Conservation (phyloP, 2,888 invertebrate species). For the Melangyna quadrimaculata region DNA sequence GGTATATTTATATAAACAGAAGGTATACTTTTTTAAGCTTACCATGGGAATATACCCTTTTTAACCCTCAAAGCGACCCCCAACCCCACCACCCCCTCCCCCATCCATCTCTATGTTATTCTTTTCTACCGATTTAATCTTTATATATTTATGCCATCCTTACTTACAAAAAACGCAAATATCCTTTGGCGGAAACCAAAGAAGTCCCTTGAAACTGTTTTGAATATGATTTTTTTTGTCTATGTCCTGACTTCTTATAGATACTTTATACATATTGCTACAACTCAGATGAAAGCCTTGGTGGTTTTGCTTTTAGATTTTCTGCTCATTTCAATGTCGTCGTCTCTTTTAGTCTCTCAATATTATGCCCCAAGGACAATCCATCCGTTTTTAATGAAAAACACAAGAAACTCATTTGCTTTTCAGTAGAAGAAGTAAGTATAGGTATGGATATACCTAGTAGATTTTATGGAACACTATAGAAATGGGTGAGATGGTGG, state of each 20-base stretch:
- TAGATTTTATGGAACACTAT: slow-evolving; percentile 1
- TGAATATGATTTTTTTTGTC: slow-evolving; percentile 33
- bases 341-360: slow-evolving; percentile 56
- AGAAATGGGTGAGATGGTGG: not conserved
- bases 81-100: too few relatives aligned
- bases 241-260: slow-evolving; percentile 25
- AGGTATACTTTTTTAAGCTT: not conserved
- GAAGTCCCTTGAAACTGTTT: slow-evolving; percentile 58
- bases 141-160: slow-evolving; percentile 18
- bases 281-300: not conserved
- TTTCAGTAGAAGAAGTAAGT: slow-evolving; percentile 2
- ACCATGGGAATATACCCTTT: slow-evolving; percentile 21
- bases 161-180: slow-evolving; percentile 49
- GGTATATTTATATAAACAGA: slow-evolving; percentile 8
- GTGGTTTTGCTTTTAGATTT: slow-evolving; percentile 47
- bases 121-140: slow-evolving; percentile 50
- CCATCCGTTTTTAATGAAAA: slow-evolving; percentile 71
- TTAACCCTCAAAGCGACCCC: not conserved
- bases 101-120: not conserved
- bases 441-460: not conserved
- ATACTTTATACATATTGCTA: not conserved
- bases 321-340: slow-evolving; percentile 69
- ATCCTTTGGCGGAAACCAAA: slow-evolving; percentile 63
- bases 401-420: slow-evolving; percentile 70
- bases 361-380: slow-evolving; percentile 70